Conservation (phyloP, 30 jellyfish, hydroid and myxozoan species). For the Catostylus mosaicus region DNA sequence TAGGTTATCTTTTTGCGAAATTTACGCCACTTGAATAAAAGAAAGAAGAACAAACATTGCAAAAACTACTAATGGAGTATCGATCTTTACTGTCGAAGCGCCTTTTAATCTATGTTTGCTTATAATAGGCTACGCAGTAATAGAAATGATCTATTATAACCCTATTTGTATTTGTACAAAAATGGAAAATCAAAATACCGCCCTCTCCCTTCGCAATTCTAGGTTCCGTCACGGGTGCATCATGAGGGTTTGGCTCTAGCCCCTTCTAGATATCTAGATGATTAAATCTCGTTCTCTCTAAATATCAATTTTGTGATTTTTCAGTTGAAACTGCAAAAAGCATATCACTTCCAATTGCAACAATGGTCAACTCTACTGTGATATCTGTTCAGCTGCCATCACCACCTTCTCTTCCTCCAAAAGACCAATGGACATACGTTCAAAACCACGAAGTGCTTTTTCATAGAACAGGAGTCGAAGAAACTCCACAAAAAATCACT, state of each 20-base stretch:
- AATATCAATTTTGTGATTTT: background rate
- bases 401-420: slow-evolving; percentile 16
- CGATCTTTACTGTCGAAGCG: background rate
- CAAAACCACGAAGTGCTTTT: slow-evolving; percentile 2
- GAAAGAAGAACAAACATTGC: background rate
- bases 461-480: background rate
- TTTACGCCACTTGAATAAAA: background rate
- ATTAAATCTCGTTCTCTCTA: background rate
- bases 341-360: slow-evolving; percentile 8
- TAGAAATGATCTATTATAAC: no score
- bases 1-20: no score
- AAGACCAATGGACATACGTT: slow-evolving; percentile 21
- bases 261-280: background rate
- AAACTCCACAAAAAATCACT: background rate
- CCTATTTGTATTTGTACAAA: no score
- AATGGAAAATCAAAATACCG: background rate
- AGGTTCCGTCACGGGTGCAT: background rate
- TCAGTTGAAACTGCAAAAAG: slow-evolving; percentile 18
- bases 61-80: background rate
- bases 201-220: background rate
- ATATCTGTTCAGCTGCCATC: slow-evolving; percentile 4
- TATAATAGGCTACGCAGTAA: no score
- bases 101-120: no score
- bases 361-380: slow-evolving; percentile 13
- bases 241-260: background rate